phyloP scores from a whole-genome alignment of 2,797 vertebrate species.

The Phataginus tricuspis region DNA sequence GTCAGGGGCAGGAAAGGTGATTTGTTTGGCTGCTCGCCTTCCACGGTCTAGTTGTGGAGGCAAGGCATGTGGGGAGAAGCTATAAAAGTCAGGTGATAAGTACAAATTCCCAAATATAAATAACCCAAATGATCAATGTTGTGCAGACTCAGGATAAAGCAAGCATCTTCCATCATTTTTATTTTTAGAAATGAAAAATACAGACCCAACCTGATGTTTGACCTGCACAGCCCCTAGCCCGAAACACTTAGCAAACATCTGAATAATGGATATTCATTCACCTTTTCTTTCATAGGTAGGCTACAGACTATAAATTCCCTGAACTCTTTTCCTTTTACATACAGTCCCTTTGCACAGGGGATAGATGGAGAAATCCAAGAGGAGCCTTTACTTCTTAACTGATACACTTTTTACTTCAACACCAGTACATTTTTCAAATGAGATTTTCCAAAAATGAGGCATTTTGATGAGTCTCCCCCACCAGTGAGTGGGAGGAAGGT shows the following conservation, averaged over 20 bases:
- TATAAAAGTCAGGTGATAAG: background rate
- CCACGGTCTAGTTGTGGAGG: background rate
- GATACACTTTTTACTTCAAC: background rate
- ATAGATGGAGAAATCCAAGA: background rate
- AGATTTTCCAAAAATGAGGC: background rate
- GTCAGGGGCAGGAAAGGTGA: background rate
- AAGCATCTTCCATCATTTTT: background rate
- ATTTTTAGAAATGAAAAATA: conserved; percentile 16
- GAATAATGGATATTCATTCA: background rate
- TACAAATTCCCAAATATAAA: background rate
- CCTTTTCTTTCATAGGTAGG: background rate
- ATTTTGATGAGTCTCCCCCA: background rate
- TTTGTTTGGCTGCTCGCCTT: background rate
- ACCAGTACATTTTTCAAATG: background rate
- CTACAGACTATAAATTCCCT: background rate
- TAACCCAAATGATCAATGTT: background rate
- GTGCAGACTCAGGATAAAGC: background rate
- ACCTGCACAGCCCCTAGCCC: background rate
- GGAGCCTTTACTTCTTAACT: background rate
- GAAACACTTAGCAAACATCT: background rate
- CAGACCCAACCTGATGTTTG: background rate
- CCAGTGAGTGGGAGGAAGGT: background rate
- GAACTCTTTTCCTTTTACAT: background rate
- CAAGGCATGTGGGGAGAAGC: background rate
- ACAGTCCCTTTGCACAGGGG: background rate